These are phyloP conservation scores for Apotomis capreana DNA, from an alignment of 2,888 invertebrate species.

Conservation along the genomic window DNA sequence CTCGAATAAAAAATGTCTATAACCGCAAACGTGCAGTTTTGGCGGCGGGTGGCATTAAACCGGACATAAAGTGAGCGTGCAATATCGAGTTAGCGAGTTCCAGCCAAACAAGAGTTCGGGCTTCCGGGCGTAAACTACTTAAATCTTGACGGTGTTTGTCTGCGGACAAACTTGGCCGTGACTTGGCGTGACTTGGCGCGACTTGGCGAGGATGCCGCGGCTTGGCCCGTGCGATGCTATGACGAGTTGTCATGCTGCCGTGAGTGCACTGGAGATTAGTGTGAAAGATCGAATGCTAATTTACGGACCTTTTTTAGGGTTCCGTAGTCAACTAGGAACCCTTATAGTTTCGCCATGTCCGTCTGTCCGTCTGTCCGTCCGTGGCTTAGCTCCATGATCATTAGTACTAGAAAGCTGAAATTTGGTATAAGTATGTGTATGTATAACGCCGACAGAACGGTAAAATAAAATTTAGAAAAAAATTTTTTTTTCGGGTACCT, in stretches of 20 bases:
- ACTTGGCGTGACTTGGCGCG: slow-evolving; percentile 26
- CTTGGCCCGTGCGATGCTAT: slow-evolving; percentile 27
- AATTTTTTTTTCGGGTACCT: too few species aligned
- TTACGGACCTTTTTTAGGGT: background rate
- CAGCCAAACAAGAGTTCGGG: slow-evolving; percentile 67
- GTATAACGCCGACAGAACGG: too few species aligned
- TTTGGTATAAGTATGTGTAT: too few species aligned
- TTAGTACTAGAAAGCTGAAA: too few species aligned
- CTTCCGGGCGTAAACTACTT: slow-evolving; percentile 78
- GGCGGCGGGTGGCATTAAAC: slow-evolving; percentile 29
- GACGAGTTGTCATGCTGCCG: slow-evolving; percentile 6
- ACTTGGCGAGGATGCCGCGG: background rate
- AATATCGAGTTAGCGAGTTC: slow-evolving; percentile 77
- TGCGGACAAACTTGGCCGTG: slow-evolving; percentile 39
- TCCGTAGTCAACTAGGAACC: too few species aligned
- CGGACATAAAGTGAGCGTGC: slow-evolving; percentile 75
- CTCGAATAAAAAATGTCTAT: too few species aligned
- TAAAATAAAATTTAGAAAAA: too few species aligned
- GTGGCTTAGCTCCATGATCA: too few species aligned
- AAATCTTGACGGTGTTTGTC: slow-evolving; percentile 66
- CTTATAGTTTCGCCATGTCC: too few species aligned
- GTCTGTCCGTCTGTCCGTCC: too few species aligned
- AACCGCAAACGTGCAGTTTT: background rate
- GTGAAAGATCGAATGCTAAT: background rate
- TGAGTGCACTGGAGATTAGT: background rate